A percentile compares a stretch with the other conserved stretches of the same genome.
phyloP scores from a whole-genome alignment of 2,888 invertebrate species.

The Drosophila mimica region DNA sequence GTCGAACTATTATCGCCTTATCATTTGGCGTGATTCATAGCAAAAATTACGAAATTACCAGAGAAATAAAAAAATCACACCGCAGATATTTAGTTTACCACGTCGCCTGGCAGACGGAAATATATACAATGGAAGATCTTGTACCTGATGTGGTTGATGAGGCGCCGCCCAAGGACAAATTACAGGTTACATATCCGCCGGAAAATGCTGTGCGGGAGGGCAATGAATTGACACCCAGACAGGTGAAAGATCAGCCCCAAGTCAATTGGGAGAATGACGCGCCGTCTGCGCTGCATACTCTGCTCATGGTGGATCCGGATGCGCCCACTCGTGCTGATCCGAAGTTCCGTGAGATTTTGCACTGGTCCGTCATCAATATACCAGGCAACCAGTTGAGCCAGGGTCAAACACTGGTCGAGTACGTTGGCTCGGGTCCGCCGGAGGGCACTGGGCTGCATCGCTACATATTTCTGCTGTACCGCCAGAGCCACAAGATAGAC shows the following conservation, averaged over 20 bases:
- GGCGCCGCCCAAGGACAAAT: constrained; percentile 49
- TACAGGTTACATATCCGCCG: constrained; percentile 68
- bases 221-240: constrained; percentile 90
- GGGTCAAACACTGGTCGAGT: constrained; percentile 91
- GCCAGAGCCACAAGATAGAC: constrained; percentile 86
- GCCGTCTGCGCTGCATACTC: constrained; percentile 65
- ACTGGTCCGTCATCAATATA: constrained; percentile 96
- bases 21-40: constrained; percentile 41
- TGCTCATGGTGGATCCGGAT: constrained; percentile 90
- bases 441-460: constrained; percentile 90
- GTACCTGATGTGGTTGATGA: constrained; percentile 78
- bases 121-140: constrained; percentile 60
- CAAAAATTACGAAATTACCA: constrained; percentile 41
- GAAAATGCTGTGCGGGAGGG: constrained; percentile 87
- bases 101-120: constrained; percentile 26
- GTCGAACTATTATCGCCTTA: constrained; percentile 38
- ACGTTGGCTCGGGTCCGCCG: constrained; percentile 95
- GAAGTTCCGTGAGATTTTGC: constrained; percentile 93
- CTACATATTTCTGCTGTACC: constrained; percentile 92
- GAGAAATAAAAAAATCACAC: constrained; percentile 40
- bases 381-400: constrained; percentile 88
- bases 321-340: constrained; percentile 93
- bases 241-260: constrained; percentile 83
- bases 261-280: constrained; percentile 72
- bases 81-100: constrained; percentile 24